Percentiles rank a stretch among this genome's conserved stretches.
These are phyloP conservation scores for Saccopteryx leptura DNA, from an alignment of 2,113 vertebrate genomes.

Conservation along the genomic window DNA sequence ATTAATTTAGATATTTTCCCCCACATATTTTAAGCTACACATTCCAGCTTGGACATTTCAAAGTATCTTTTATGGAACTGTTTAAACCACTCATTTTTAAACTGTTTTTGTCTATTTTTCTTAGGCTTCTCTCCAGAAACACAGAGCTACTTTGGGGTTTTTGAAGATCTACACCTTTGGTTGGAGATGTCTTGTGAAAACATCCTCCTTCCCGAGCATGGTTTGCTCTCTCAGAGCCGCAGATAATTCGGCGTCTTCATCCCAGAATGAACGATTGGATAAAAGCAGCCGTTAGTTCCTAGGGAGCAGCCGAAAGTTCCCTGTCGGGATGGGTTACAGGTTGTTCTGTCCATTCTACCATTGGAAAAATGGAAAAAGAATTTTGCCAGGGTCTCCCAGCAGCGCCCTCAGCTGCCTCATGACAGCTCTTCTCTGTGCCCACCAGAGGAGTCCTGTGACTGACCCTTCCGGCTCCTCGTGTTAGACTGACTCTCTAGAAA, in stretches of 20 bases:
- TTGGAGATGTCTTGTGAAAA: background rate
- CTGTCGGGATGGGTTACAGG: no score
- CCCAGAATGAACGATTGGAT: no score
- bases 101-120: background rate
- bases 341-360: background rate
- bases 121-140: background rate
- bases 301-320: background rate
- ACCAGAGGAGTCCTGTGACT: background rate
- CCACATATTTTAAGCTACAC: background rate
- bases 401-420: background rate
- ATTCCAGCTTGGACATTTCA: background rate
- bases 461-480: fast-evolving
- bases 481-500: background rate
- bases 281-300: fast-evolving
- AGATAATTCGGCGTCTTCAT: no score
- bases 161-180: background rate
- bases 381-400: background rate
- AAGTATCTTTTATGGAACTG: background rate
- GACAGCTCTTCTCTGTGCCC: background rate
- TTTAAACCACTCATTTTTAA: background rate
- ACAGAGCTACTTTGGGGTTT: background rate
- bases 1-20: background rate
- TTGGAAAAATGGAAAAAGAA: background rate
- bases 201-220: background rate
- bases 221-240: no score